Conservation (phyloP, 2,113 vertebrate species). For the Xiphorhynchus elegans region DNA sequence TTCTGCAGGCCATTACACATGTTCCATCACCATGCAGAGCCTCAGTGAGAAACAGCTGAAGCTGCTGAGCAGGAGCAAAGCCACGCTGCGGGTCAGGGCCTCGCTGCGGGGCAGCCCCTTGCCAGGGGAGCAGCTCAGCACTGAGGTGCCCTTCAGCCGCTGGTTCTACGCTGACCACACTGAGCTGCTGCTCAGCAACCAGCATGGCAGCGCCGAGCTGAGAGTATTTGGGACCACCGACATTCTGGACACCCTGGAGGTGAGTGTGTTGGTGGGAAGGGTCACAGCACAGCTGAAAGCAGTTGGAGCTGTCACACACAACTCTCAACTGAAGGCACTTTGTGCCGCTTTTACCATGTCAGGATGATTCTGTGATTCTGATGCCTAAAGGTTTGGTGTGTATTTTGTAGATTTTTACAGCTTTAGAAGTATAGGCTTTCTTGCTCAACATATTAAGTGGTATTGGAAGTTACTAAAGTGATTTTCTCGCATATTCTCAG, state of each 20-base stretch:
- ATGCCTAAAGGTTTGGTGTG: no score
- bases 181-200: slow-evolving; percentile 86
- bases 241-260: slow-evolving; percentile 84
- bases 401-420: no score
- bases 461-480: no score
- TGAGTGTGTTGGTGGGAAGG: neutral
- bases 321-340: neutral
- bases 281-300: neutral
- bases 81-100: slow-evolving; percentile 77
- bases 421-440: no score
- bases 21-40: slow-evolving; percentile 80
- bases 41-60: slow-evolving; percentile 83
- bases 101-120: slow-evolving; percentile 63
- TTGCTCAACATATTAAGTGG: no score
- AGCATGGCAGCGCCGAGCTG: slow-evolving; percentile 79
- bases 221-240: slow-evolving; percentile 83
- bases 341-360: accelerated
- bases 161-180: slow-evolving; percentile 87
- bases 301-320: neutral
- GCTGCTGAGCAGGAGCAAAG: slow-evolving; percentile 78
- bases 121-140: slow-evolving; percentile 69
- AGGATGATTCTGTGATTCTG: no score
- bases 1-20: slow-evolving; percentile 86
- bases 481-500: no score
- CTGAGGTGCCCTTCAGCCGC: slow-evolving; percentile 80